Conservation (phyloP, 2,888 invertebrate genomes). For the Globia sparganii region DNA sequence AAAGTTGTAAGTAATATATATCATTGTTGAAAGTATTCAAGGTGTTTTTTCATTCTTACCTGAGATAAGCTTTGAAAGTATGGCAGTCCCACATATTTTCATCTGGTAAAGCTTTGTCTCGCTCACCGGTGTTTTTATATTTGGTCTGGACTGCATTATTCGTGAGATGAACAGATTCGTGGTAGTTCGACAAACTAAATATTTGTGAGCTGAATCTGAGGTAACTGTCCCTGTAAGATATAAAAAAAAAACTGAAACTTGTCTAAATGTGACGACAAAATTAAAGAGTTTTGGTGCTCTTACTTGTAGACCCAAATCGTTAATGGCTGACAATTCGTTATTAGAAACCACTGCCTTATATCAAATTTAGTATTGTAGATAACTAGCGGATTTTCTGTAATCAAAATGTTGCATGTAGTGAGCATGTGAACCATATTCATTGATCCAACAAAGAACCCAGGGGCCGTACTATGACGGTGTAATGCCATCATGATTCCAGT, state of each 20-base stretch:
- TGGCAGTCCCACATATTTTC: conserved; percentile 99
- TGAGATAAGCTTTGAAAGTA: conserved; percentile 93
- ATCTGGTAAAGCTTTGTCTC: conserved; percentile 94
- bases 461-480: too few relatives aligned
- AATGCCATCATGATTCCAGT: too few relatives aligned
- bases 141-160: conserved; percentile 98
- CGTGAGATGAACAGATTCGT: conserved; percentile 97
- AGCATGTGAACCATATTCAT: conserved; percentile 15
- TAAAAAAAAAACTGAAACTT: conserved; percentile 17
- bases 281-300: conserved; percentile 54
- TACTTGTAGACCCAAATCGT: conserved; percentile 98
- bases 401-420: conserved; percentile 18
- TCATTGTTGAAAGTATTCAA: conserved; percentile 32
- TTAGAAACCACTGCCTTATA: conserved; percentile 98
- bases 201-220: conserved; percentile 97
- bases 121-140: conserved; percentile 93
- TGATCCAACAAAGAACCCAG: conserved; percentile 12
- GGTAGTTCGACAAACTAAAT: conserved; percentile 96
- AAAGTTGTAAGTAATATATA: conserved; percentile 44
- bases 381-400: conserved; percentile 95
- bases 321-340: conserved; percentile 97
- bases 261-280: conserved; percentile 1
- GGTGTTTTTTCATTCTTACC: conserved; percentile 81
- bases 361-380: conserved; percentile 98
- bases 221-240: conserved; percentile 94